Evolutionary conservation across 2,113 vertebrate genomes (phyloP), one percentile per base, ranked within the genome.

Genomic region (Chloropsis cyanopogon): DNA sequence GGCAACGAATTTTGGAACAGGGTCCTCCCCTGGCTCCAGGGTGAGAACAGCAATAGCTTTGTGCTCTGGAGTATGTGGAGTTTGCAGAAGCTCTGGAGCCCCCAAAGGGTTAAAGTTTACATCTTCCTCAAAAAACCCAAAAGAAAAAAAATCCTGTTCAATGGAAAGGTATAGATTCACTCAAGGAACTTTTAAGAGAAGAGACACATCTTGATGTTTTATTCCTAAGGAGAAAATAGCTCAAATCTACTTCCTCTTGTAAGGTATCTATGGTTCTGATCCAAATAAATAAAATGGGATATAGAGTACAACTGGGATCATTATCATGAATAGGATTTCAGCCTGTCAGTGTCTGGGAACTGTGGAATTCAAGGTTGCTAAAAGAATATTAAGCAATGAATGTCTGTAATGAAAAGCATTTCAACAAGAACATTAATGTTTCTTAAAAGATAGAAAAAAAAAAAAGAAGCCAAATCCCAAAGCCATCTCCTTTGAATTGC

Each of bases 401-500:
- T 73, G 52, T 44, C 82, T 75, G 76, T 81, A 94, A 72, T 69
- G 92, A 96, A 96, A 95, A 90, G 76, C 59, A 92, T 94, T 96
- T 97, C 95, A 93, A 88, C 94, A 96, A 73, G 82, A 81, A 85
- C 76, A 81, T 72, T 82, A 80, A 73, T 77, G 81, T 90, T 95
- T 94, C 85, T 92, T 91, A 92, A 71, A 91, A 94, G 69, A 86
- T 13, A 14, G 8, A 0, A 3, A 13, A 64, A 42, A 73, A 69
- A 77, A 56, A 25, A 37, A n/a, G 6, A 33, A 42, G 42, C 42
- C n/a, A 94, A 89, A 95, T 87, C 88, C 92, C 59, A 53, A 85
- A 90, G 54, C 49, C 53, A 69, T 82, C 57, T 64, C 66, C 50
- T 94, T 90, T 94, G 82, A 92, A 69, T 88, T 90, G 25, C 53